Conservation (phyloP, 2,113 vertebrate genomes). For the Pitta sordida region DNA sequence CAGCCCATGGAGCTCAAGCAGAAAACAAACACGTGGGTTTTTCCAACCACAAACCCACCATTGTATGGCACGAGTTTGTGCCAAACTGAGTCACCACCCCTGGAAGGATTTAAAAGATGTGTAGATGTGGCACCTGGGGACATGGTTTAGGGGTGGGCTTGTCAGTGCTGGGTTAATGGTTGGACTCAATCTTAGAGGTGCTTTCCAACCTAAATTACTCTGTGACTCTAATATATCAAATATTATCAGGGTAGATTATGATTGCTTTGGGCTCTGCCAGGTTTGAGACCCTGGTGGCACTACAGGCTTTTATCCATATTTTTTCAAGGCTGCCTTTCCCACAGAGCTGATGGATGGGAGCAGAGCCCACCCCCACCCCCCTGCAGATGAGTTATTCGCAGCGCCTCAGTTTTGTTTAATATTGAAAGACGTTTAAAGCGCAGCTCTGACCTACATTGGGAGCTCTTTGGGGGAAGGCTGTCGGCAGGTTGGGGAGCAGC, state of each 20-base stretch:
- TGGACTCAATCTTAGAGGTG: accelerated
- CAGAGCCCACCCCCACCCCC: background rate
- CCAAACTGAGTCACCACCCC: background rate
- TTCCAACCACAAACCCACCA: background rate
- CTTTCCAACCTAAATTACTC: background rate
- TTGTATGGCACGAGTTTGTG: accelerated
- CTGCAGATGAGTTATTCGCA: background rate
- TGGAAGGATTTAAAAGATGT: background rate
- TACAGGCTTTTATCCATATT: accelerated
- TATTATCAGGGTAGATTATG: background rate
- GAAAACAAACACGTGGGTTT: background rate
- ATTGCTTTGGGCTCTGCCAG: background rate
- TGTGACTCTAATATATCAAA: background rate
- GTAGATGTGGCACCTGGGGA: background rate
- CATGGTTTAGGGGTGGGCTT: background rate
- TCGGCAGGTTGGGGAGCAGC: background rate
- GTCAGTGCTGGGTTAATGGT: background rate
- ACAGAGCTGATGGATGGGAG: background rate
- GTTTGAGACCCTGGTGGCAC: background rate
- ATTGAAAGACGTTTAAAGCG: background rate
- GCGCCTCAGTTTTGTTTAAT: slow-evolving; percentile 25
- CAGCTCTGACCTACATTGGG: slow-evolving; percentile 48
- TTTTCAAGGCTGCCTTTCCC: background rate
- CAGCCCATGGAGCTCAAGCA: background rate
- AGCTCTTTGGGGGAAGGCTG: slow-evolving; percentile 16